A percentile compares a stretch with the other conserved stretches of the same genome.
Evolutionary conservation across 2,888 invertebrate species (phyloP).

Genomic region (Molorchus minor): DNA sequence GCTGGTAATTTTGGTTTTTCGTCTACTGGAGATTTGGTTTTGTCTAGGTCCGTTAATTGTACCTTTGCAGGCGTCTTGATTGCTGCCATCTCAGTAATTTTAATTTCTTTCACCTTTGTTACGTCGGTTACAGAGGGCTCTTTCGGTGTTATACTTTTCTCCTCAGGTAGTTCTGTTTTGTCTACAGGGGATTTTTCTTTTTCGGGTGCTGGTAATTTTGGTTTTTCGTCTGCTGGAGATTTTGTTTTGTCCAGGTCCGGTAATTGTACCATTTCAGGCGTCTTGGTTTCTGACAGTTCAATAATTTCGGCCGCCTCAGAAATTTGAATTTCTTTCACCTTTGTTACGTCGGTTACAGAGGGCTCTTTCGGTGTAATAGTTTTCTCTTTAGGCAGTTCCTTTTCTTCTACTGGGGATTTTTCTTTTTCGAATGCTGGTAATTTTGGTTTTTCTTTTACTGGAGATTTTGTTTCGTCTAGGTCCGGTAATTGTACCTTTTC

Average conservation of each 20-base stretch:
- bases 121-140: too few species aligned
- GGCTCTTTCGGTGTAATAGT: not conserved
- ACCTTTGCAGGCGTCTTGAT: too few species aligned
- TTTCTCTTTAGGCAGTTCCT: not conserved
- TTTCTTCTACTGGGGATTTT: not conserved
- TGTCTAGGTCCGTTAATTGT: too few species aligned
- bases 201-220: too few species aligned
- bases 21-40: too few species aligned
- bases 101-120: too few species aligned
- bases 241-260: too few species aligned
- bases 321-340: conserved; percentile 8
- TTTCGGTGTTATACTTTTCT: not conserved
- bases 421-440: not conserved
- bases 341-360: not conserved
- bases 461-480: conserved; percentile 17
- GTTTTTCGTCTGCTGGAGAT: not conserved
- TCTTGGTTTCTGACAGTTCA: not conserved
- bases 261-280: too few species aligned
- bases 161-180: not conserved
- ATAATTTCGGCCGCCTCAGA: conserved; percentile 8
- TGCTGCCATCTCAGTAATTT: too few species aligned
- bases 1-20: too few species aligned
- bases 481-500: too few species aligned
- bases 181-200: too few species aligned
- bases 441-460: not conserved